These are phyloP conservation scores for Hylomyscus alleni DNA, from an alignment of 2,797 vertebrate genomes.

Conservation along the genomic window DNA sequence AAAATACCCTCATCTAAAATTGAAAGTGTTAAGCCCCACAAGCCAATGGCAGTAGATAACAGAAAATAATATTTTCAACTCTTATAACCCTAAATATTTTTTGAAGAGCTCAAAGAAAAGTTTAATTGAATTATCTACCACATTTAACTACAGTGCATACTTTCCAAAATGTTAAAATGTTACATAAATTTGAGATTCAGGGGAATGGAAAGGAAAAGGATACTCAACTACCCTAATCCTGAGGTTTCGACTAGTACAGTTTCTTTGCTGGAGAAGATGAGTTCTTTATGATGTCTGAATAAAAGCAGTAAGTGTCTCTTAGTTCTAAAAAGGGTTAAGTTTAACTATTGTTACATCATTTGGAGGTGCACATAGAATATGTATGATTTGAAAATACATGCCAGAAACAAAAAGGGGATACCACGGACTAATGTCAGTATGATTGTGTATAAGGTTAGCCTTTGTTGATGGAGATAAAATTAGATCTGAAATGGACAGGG, in stretches of 20 bases:
- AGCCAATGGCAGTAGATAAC: neutral
- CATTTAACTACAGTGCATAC: slow-evolving; percentile 22
- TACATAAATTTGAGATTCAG: neutral
- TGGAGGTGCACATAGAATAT: neutral
- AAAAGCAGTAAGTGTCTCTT: neutral
- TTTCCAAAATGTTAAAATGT: slow-evolving; percentile 28
- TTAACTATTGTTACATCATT: neutral
- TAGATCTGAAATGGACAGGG: neutral
- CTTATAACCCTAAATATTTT: neutral
- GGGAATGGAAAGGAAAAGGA: neutral
- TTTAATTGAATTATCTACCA: neutral
- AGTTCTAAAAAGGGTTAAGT: slow-evolving; percentile 1
- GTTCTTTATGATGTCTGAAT: slow-evolving; percentile 13
- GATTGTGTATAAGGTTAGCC: neutral
- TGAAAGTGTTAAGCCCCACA: neutral
- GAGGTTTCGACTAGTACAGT: neutral
- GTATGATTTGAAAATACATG: neutral
- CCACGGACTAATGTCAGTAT: neutral
- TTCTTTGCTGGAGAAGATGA: slow-evolving; percentile 36
- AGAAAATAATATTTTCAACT: neutral
- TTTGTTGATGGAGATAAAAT: neutral
- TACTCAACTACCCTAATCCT: neutral
- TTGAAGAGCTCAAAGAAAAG: neutral
- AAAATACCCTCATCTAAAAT: neutral
- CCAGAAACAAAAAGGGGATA: neutral